phyloP scores from a whole-genome alignment of 2,888 invertebrate species.

The Drosophila tripunctata region DNA sequence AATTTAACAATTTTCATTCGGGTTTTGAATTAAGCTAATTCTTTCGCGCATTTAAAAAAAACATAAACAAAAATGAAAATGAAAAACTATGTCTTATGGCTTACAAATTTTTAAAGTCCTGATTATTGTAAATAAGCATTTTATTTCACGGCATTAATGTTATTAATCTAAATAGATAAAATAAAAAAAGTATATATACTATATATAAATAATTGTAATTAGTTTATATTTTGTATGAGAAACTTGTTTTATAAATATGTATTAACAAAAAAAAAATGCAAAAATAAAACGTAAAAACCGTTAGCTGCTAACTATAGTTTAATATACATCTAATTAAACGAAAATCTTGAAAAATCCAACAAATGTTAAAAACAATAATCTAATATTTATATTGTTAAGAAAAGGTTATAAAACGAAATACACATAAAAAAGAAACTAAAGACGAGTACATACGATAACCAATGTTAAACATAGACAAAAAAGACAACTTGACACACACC shows the following conservation, averaged over 20 bases:
- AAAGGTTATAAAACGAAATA: constrained; percentile 52
- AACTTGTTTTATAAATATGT: constrained; percentile 68
- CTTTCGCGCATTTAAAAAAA: constrained; percentile 41
- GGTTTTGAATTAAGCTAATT: constrained; percentile 12
- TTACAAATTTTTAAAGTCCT: constrained; percentile 38
- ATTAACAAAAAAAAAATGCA: constrained; percentile 40
- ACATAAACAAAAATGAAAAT: neutral
- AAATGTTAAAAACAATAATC: constrained; percentile 54
- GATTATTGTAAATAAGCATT: constrained; percentile 64
- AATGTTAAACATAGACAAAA: constrained; percentile 58
- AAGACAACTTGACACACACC: neutral
- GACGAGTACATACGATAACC: constrained; percentile 56
- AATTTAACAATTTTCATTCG: constrained; percentile 4
- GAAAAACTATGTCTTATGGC: constrained; percentile 23
- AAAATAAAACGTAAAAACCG: constrained; percentile 44
- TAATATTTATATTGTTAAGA: constrained; percentile 62
- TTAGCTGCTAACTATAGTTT: constrained; percentile 64
- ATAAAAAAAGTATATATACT: neutral
- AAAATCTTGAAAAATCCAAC: constrained; percentile 34
- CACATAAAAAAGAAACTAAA: constrained; percentile 42
- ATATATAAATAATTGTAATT: constrained; percentile 68
- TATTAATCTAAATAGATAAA: constrained; percentile 45
- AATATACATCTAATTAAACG: constrained; percentile 23
- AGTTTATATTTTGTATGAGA: constrained; percentile 72
- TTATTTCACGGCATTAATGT: constrained; percentile 54